These are phyloP conservation scores for Mesoligia furuncula DNA, from an alignment of 2,888 invertebrate species.

Conservation along the genomic window DNA sequence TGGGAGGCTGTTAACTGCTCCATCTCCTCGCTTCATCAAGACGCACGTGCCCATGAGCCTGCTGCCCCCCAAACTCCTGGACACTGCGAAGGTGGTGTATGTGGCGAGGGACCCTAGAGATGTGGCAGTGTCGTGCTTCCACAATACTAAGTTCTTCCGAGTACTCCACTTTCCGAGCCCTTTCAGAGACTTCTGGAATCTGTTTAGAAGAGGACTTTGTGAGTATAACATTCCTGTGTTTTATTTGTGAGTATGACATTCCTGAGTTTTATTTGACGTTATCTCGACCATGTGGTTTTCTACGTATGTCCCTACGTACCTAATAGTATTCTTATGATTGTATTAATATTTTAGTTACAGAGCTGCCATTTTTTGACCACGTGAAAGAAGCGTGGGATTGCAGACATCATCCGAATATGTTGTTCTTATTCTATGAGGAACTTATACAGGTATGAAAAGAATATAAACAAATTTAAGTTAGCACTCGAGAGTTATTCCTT, in stretches of 20 bases:
- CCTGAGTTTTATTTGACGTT: not conserved
- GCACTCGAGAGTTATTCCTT: not conserved
- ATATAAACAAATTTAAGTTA: not conserved
- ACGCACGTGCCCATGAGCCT: slow-evolving; percentile 93
- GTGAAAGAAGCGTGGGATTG: slow-evolving; percentile 93
- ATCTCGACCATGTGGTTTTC: not conserved
- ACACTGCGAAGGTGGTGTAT: slow-evolving; percentile 92
- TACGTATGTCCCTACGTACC: not conserved
- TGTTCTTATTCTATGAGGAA: slow-evolving; percentile 94
- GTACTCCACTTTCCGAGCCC: slow-evolving; percentile 90
- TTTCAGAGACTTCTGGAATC: slow-evolving; percentile 91
- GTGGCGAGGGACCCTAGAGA: slow-evolving; percentile 95
- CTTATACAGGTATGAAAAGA: slow-evolving; percentile 88
- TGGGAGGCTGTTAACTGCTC: slow-evolving; percentile 37
- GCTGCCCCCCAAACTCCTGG: slow-evolving; percentile 90
- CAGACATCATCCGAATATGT: slow-evolving; percentile 91
- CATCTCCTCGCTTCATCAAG: slow-evolving; percentile 86
- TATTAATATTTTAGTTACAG: slow-evolving; percentile 19
- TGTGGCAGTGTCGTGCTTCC: slow-evolving; percentile 94
- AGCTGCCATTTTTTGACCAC: slow-evolving; percentile 93
- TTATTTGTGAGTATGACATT: not conserved
- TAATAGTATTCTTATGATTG: not conserved
- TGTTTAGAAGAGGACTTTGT: slow-evolving; percentile 91
- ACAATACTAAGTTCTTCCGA: slow-evolving; percentile 90
- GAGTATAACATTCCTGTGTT: no score